Percentiles rank a stretch among this genome's conserved stretches.
These are phyloP conservation scores for Dione juno DNA, from an alignment of 2,888 invertebrate genomes.

Conservation along the genomic window DNA sequence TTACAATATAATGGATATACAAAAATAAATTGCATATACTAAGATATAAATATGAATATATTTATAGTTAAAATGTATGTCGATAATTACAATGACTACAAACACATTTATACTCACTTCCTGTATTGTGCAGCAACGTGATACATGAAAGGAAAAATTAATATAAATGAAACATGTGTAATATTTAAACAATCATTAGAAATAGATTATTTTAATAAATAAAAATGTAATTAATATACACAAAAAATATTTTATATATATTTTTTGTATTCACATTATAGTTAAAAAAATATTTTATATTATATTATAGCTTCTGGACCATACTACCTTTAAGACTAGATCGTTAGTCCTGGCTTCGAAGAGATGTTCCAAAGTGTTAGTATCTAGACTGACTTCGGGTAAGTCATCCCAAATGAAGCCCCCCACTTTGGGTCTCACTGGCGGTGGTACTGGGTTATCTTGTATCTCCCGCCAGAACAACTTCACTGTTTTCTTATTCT, in stretches of 20 bases:
- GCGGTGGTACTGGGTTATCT: constrained; percentile 85
- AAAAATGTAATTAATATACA: no score
- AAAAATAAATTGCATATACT: no score
- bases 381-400: constrained; percentile 92
- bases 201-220: no score
- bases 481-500: constrained; percentile 98
- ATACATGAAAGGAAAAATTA: constrained; percentile 58
- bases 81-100: not conserved
- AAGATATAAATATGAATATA: no score
- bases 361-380: constrained; percentile 95
- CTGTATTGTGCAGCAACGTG: constrained; percentile 46
- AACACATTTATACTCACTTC: constrained; percentile 59
- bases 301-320: no score
- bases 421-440: constrained; percentile 83
- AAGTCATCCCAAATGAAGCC: constrained; percentile 96
- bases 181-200: not conserved
- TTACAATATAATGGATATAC: no score
- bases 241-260: no score
- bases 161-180: constrained; percentile 23
- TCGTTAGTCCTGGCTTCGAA: constrained; percentile 99
- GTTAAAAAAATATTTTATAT: no score
- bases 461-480: constrained; percentile 98
- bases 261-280: no score
- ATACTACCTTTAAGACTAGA: constrained; percentile 92
- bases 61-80: no score